Base-by-base conservation (phyloP, 2,113 vertebrate genomes). In the Pluvianellus socialis region DNA sequence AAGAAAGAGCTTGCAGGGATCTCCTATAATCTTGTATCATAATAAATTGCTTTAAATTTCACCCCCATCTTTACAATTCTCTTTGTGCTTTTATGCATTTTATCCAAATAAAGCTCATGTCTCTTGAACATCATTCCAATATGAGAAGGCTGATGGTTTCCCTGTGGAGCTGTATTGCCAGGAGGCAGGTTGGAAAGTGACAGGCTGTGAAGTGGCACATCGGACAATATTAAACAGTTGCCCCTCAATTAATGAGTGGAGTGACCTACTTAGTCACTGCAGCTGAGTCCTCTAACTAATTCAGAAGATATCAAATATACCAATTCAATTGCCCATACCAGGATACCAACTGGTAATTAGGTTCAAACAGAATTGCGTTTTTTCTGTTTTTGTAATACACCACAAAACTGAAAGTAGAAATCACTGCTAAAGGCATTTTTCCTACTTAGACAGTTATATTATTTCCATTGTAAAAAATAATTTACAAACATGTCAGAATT, bases 211-310 rank as follows among this genome's bases (percentile, higher is more conserved):
- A 97, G 90, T 83, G 90, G 88, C 86, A 94, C 87, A 85, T 86
- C 4, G 11, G 77, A 92, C 90, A 95, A 63, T 86, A 95, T 92
- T 91, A 97, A 90, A 86, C 86, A 96, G 91, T 88, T 95, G 74
- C 87, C 88, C 94, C 92, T 86, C 88, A 82, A 87, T 94, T 96
- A 97, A 97, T 92, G 86, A 94, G 42, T 50, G 79, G 95, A 97
- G 91, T 88, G 92, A 95, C 95, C 95, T 88, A 95, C 74, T 96
- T 94, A 97, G 92, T 88, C 70, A 93, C 55, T 77, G 82, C 87
- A 97, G 82, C 97, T 94, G 91, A 96, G 95, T 89, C 88, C 91
- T 95, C 88, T 53, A 82, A 82, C 80, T 76, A 86, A 92, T 96
- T 88, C 91, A 80, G 86, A 75, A 85, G 63, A 44, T 56, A 93